phyloP scores from a whole-genome alignment of 2,113 vertebrate species.

The Proteles cristata region DNA sequence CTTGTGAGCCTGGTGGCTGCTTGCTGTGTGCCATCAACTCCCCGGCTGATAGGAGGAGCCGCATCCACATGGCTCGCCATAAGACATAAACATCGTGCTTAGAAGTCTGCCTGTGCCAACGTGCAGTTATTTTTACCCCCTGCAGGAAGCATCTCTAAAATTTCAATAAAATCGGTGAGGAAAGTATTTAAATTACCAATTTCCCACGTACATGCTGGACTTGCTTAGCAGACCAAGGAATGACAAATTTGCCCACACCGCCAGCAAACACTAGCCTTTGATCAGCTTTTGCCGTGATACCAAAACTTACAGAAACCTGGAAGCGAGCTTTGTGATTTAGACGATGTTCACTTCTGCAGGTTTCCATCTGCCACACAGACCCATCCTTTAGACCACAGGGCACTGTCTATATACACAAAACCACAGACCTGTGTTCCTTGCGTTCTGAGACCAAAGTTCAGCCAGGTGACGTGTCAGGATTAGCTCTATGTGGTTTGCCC shows the following conservation, averaged over 20 bases:
- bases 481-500: not conserved
- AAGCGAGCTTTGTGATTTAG: not conserved
- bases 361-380: not conserved
- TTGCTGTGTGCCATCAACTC: not conserved
- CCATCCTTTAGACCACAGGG: slow-evolving; percentile 44
- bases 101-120: not conserved
- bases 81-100: not conserved
- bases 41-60: not conserved
- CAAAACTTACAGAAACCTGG: not conserved
- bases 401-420: not conserved
- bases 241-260: not conserved
- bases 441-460: slow-evolving; percentile 3
- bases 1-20: not conserved
- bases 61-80: not conserved
- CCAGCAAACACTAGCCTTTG: not conserved
- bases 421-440: not conserved
- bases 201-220: not conserved
- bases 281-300: not conserved
- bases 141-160: not conserved
- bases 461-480: not conserved
- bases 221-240: not conserved
- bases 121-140: not conserved
- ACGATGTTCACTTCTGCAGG: not conserved
- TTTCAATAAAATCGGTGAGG: not conserved
- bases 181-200: not conserved